A percentile compares a stretch with the other conserved stretches of the same genome.
Evolutionary conservation across 2,888 invertebrate genomes (phyloP).

Genomic region (Dyspetes luteomarginatus): DNA sequence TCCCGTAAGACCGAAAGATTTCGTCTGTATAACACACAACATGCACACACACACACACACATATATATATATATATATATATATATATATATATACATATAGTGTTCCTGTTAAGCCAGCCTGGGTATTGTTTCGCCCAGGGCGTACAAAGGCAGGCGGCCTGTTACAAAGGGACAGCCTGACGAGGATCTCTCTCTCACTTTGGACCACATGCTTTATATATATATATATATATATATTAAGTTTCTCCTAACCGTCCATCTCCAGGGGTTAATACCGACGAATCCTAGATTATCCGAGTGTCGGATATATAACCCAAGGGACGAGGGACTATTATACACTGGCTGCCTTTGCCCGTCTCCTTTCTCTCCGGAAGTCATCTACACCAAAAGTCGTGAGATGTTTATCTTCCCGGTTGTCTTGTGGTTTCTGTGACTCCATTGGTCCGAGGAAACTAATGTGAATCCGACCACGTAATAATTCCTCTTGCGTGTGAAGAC

Average conservation of each 20-base stretch:
- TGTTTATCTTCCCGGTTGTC: conserved; percentile 55
- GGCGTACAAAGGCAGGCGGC: conserved; percentile 72
- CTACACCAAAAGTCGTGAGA: conserved; percentile 45
- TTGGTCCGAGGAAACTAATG: neutral
- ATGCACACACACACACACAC: neutral
- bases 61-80: conserved; percentile 10
- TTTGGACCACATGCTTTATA: neutral
- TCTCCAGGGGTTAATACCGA: conserved; percentile 51
- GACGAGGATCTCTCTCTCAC: conserved; percentile 33
- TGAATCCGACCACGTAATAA: neutral
- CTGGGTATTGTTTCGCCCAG: conserved; percentile 77
- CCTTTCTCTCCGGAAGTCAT: conserved; percentile 45
- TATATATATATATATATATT: neutral
- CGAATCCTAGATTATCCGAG: conserved; percentile 60
- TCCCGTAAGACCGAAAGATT: conserved; percentile 53
- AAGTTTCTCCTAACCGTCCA: conserved; percentile 30
- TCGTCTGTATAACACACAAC: conserved; percentile 1
- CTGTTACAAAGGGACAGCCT: conserved; percentile 60
- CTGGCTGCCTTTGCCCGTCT: conserved; percentile 1
- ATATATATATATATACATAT: conserved; percentile 13
- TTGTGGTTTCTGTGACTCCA: conserved; percentile 26
- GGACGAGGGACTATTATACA: conserved; percentile 56
- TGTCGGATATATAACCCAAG: conserved; percentile 53
- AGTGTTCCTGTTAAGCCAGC: conserved; percentile 33
- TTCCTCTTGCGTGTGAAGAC: neutral